Evolutionary conservation across 2,888 invertebrate species (phyloP).

Genomic region (Pseudanteris insignis): DNA sequence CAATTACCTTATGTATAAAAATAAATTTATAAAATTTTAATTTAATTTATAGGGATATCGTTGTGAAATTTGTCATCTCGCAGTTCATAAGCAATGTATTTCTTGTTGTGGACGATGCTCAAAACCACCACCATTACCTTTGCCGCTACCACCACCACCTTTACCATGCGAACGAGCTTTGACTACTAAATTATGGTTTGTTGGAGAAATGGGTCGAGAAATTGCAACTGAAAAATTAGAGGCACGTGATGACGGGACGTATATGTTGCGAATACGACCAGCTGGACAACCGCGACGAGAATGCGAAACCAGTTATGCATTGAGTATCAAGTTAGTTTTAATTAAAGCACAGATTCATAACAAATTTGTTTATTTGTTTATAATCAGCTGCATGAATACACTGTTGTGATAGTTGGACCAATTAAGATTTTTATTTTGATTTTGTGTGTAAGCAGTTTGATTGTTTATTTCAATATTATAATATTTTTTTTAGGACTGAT

Average conservation of each 20-base stretch:
- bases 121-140: conserved; percentile 69
- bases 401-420: not conserved
- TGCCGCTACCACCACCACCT: conserved; percentile 69
- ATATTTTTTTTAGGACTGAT: conserved; percentile 74
- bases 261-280: conserved; percentile 82
- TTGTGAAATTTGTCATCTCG: conserved; percentile 82
- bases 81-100: conserved; percentile 91
- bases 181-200: conserved; percentile 74
- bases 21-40: too few relatives aligned
- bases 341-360: too few relatives aligned
- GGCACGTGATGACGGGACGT: conserved; percentile 85
- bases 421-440: too few relatives aligned
- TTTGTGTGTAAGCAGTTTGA: too few relatives aligned
- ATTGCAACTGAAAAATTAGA: conserved; percentile 80
- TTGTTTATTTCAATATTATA: conserved; percentile 4
- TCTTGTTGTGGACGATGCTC: conserved; percentile 79
- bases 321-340: conserved; percentile 79
- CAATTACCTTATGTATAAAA: too few relatives aligned
- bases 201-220: conserved; percentile 87
- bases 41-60: conserved; percentile 80
- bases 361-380: too few relatives aligned
- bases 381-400: not conserved
- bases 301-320: conserved; percentile 79
- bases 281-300: conserved; percentile 72
- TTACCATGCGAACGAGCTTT: conserved; percentile 70